Evolutionary conservation across 2,888 invertebrate genomes (phyloP).

Genomic region (Meliscaeva auricollis): DNA sequence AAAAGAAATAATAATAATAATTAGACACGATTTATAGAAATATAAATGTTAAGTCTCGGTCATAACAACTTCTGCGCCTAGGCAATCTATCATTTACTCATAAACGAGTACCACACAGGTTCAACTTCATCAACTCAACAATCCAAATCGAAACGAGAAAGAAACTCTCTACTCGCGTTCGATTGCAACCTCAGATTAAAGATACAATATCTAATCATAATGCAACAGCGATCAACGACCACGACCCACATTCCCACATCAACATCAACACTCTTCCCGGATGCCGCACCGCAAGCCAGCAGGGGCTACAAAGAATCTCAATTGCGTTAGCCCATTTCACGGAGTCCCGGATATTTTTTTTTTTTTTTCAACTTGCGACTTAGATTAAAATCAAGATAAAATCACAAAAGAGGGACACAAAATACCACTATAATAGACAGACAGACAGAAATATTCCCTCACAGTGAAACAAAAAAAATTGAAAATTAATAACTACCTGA

Average conservation of each 20-base stretch:
- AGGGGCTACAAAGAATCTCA: slow-evolving; percentile 41
- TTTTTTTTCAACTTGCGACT: slow-evolving; percentile 9
- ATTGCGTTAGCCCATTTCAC: slow-evolving; percentile 62
- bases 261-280: slow-evolving; percentile 57
- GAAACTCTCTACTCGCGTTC: slow-evolving; percentile 35
- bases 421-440: slow-evolving; percentile 9
- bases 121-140: background rate
- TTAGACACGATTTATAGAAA: slow-evolving; percentile 60
- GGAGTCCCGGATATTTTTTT: slow-evolving; percentile 60
- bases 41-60: slow-evolving; percentile 23
- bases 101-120: slow-evolving; percentile 3
- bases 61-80: slow-evolving; percentile 12
- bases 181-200: slow-evolving; percentile 55
- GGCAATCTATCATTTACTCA: slow-evolving; percentile 19
- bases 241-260: slow-evolving; percentile 66
- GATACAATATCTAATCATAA: slow-evolving; percentile 63
- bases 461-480: slow-evolving; percentile 7
- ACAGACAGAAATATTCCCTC: slow-evolving; percentile 38
- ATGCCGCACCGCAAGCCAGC: slow-evolving; percentile 13
- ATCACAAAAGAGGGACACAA: slow-evolving; percentile 37
- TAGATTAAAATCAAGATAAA: slow-evolving; percentile 31
- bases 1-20: slow-evolving; percentile 40
- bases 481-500: slow-evolving; percentile 49
- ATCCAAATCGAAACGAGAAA: slow-evolving; percentile 37
- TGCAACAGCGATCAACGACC: slow-evolving; percentile 52